Base-by-base conservation (phyloP, 2,888 invertebrate genomes). In the Hypomecis atomaria region DNA sequence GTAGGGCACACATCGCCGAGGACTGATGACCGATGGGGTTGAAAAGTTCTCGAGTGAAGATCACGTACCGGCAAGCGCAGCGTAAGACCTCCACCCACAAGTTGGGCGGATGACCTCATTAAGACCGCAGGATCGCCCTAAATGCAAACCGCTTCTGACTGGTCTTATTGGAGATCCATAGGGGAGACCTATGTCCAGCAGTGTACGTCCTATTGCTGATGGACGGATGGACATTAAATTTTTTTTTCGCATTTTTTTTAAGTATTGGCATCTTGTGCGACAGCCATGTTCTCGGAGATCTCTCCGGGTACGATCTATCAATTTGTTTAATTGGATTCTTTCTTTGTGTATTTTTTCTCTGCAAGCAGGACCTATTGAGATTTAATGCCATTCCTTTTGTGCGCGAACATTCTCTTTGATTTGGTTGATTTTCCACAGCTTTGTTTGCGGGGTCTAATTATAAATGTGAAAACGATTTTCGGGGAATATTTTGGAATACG, bases 261-360 rank as follows among this genome's bases (percentile, higher is more conserved):
- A 9, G 0, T 11, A 9, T n/a, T 33, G 6, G 40, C 52, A 6
- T 0, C 40, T 7, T n/a, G 10, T 5, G 53, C 36, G 58, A 5
- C 53, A 65, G 49, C 65, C 65, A 60, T 65, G 60, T 33, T 23
- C 42, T 37, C 43, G 4, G 34, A 57, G 72, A 71, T 70, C 74
- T 79, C 73, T 75, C 77, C 72, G 75, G 79, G 81, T 79, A 75
- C 83, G 82, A 89, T 88, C 89, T 84, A 88, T 88, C 89, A 89
- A 89, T 89, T 89, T 87, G 87, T 89, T 89, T 89, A 89, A 89
- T 89, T 89, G 88, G 85, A 89, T 88, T 88, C 86, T 81, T 84
- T 81, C 88, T 88, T 87, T 89, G 84, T 83, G 79, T 81, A 82
- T 85, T 86, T 82, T 84, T 83, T 79, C 81, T 82, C 82, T 84